Percentiles rank a stretch among this genome's conserved stretches.
These are phyloP conservation scores for Drosophila arawakana DNA, from an alignment of 1,140 invertebrate species.

Conservation along the genomic window DNA sequence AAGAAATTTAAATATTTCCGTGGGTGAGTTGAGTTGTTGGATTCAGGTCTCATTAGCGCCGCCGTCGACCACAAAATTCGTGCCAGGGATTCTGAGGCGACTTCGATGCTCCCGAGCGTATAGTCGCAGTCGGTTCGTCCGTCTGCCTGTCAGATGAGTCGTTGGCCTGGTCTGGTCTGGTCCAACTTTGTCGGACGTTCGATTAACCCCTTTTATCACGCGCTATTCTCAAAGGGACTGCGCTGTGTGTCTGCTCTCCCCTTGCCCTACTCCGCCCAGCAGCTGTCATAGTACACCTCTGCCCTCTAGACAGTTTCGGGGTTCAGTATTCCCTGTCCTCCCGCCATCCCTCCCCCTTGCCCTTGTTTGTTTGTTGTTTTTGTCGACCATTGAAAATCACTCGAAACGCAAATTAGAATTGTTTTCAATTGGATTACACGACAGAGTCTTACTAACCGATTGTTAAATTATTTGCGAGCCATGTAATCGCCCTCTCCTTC, in stretches of 20 bases:
- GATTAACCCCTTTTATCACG: conserved; percentile 81
- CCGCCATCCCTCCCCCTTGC: background rate
- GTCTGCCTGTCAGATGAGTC: background rate
- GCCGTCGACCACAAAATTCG: conserved; percentile 40
- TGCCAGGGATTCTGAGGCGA: conserved; percentile 14
- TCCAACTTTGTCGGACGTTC: conserved; percentile 43
- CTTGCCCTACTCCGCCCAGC: conserved; percentile 21
- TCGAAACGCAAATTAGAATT: conserved; percentile 62
- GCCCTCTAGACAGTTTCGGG: conserved; percentile 1
- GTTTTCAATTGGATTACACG: conserved; percentile 74
- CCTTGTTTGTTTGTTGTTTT: conserved; percentile 45
- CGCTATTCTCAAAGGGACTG: conserved; percentile 66
- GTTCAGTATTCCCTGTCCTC: background rate
- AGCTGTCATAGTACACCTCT: conserved; percentile 64
- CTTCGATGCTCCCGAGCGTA: conserved; percentile 40
- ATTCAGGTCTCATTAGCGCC: conserved; percentile 43
- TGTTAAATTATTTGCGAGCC: conserved; percentile 52
- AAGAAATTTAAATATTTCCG: conserved; percentile 39
- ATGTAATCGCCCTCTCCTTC: conserved; percentile 25
- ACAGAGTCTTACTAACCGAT: conserved; percentile 49
- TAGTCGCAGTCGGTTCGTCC: conserved; percentile 9
- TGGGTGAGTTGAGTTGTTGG: background rate
- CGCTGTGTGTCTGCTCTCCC: background rate
- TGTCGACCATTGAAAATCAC: conserved; percentile 42
- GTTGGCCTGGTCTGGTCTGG: conserved; percentile 8